phyloP scores from a whole-genome alignment of 2,888 invertebrate species.

The Geotrupes spiniger region DNA sequence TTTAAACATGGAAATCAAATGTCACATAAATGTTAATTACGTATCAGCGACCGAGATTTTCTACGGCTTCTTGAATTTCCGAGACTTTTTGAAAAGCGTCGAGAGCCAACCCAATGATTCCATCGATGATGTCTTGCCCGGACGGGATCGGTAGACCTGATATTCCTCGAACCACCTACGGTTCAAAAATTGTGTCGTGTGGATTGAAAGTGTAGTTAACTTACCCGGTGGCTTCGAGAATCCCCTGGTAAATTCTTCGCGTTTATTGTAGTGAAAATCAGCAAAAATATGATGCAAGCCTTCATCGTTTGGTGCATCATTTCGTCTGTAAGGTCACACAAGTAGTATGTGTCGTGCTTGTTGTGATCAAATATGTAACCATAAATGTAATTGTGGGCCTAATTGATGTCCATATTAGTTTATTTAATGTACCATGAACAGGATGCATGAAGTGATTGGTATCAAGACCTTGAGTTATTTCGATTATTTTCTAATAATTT shows the following conservation, averaged over 20 bases:
- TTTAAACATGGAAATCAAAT: no score
- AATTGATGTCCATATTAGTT: no score
- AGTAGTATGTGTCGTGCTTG: no score
- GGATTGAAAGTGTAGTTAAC: neutral
- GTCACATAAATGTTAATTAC: neutral
- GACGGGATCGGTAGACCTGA: conserved; percentile 1
- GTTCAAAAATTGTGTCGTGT: no score
- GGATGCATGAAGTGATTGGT: neutral
- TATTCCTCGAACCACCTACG: conserved; percentile 7
- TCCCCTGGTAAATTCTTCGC: neutral
- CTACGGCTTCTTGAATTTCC: conserved; percentile 28
- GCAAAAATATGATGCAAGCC: no score
- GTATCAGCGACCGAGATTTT: conserved; percentile 15
- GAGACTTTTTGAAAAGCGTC: conserved; percentile 36
- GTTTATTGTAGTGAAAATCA: neutral
- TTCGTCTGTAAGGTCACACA: no score
- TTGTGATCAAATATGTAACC: no score
- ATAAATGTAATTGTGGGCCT: no score
- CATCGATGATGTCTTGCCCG: conserved; percentile 31
- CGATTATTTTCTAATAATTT: no score
- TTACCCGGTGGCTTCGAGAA: neutral
- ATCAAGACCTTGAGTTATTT: conserved; percentile 4
- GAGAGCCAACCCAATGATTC: conserved; percentile 35
- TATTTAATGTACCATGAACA: neutral
- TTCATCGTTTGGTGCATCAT: no score